Evolutionary conservation across 1,140 invertebrate species (phyloP), one percentile per base, ranked within the genome.

Genomic region (Coelopa frigida): DNA sequence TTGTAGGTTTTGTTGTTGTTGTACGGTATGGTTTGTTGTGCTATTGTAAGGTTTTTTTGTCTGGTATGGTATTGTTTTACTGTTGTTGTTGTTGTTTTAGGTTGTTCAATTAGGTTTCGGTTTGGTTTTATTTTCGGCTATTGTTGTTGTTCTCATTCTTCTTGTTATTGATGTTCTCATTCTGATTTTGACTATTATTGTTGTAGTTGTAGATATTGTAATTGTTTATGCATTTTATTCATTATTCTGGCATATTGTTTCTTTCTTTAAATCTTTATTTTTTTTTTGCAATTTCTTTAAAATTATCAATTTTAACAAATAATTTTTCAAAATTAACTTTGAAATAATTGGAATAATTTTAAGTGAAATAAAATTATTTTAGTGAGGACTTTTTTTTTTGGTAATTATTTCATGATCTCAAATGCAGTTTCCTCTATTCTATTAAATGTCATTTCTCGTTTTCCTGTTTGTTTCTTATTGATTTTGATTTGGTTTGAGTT

Each of bases 201-300:
- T 32, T 26, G 21, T 36, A 24, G 23, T 18, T 21, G 18, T 24
- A 20, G 35, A 17, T 31, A 29, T 20, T 32, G 29, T n/a, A n/a
- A 12, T 44, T 40, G 24, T 17, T 23, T 32, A 12, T 22, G 20
- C 24, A 21, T 20, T 29, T 33, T 15, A 48, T 48, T 50, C 48
- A 55, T 57, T 58, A 50, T 57, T 55, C 50, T 53, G 61, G 58
- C 52, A 58, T 64, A 64, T 63, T 64, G 61, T 61, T 56, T 49
- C 48, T 46, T 37, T 26, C 12, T 12, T 48, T 52, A 24, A 6
- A 44, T 26, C 23, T 22, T 49, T 48, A 37, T 51, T 43, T 50
- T 44, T 40, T 55, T 50, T 52, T 29, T 49, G 33, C 24, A 52
- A 52, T 44, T 52, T 49, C 45, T 46, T 48, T 48, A 26, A 21